Percentiles rank a stretch among this genome's conserved stretches.
phyloP scores from a whole-genome alignment of 1,140 invertebrate species.

The Magallana gigas region DNA sequence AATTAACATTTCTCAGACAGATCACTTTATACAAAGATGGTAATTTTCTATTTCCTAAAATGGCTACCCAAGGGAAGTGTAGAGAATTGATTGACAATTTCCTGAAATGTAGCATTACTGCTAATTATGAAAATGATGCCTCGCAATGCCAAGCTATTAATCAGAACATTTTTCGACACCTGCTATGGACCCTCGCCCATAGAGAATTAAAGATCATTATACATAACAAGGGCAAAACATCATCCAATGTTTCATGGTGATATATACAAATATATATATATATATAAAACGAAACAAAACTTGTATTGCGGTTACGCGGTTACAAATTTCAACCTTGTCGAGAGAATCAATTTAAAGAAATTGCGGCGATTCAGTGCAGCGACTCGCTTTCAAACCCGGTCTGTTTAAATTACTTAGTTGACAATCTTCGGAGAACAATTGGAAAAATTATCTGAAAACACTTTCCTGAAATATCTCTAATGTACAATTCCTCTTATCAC shows the following conservation, averaged over 20 bases:
- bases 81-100: constrained; percentile 14
- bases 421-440: background rate
- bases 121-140: constrained; percentile 2
- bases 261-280: no score
- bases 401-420: background rate
- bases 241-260: no score
- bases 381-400: no score
- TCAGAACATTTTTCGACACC: constrained; percentile 6
- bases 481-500: background rate
- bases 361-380: no score
- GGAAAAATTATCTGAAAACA: background rate
- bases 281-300: no score
- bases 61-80: constrained; percentile 6
- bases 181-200: background rate
- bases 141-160: background rate
- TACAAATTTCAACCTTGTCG: no score
- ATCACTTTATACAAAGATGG: background rate
- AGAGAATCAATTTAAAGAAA: no score
- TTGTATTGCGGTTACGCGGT: no score
- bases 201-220: background rate
- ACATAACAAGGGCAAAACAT: no score
- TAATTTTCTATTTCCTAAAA: constrained; percentile 1
- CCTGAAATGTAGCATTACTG: background rate
- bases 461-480: background rate
- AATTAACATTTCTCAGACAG: constrained; percentile 16